Evolutionary conservation across 1,140 invertebrate genomes (phyloP).

Genomic region (Oryctes rhinoceros): DNA sequence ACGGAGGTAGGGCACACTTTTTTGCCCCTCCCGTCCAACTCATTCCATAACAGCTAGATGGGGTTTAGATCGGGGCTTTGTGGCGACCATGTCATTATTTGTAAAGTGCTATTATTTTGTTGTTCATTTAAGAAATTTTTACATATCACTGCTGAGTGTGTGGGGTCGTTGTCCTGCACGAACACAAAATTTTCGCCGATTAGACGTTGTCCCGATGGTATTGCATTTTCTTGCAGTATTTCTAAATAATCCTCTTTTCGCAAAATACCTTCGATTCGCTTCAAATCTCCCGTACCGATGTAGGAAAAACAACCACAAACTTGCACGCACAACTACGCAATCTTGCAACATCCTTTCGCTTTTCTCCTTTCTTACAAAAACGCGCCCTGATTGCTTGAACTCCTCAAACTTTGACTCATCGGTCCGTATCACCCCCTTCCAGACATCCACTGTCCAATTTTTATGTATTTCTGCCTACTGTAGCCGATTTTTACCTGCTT

Average conservation of each 20-base stretch:
- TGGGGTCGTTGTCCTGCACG: too few relatives aligned
- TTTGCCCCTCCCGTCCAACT: too few relatives aligned
- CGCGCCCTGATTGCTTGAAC: background rate
- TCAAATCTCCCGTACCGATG: background rate
- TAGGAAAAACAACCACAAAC: constrained; percentile 1
- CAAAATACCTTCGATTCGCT: constrained; percentile 25
- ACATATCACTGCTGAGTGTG: too few relatives aligned
- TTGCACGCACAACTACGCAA: background rate
- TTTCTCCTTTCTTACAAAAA: background rate
- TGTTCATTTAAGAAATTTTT: too few relatives aligned
- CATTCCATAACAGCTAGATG: too few relatives aligned
- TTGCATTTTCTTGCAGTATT: background rate
- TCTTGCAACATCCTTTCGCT: background rate
- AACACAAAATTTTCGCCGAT: too few relatives aligned
- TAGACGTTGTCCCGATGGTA: too few relatives aligned
- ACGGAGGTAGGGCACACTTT: too few relatives aligned
- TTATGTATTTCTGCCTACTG: background rate
- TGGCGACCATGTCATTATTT: too few relatives aligned
- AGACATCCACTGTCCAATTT: background rate
- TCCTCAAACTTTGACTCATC: constrained; percentile 5
- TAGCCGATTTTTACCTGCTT: too few relatives aligned
- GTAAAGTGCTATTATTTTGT: too few relatives aligned
- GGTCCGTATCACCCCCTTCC: background rate
- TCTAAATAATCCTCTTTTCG: constrained; percentile 4
- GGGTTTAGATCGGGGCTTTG: too few relatives aligned